Evolutionary conservation across 2,113 vertebrate genomes (phyloP).

Genomic region (Hydropotes inermis): DNA sequence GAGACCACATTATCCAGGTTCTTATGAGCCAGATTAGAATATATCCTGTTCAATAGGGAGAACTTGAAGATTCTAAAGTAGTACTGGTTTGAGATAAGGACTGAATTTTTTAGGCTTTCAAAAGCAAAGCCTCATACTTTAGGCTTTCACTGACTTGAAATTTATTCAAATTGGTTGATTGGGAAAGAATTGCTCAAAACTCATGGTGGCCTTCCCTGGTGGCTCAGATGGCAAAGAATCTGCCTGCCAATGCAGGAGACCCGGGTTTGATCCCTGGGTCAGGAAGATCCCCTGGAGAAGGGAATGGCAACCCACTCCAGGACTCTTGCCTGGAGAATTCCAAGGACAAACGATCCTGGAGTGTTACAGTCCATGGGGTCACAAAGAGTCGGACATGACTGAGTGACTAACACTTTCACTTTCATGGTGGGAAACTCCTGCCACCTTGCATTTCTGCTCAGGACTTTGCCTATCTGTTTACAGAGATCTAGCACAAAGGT

Average conservation of each 20-base stretch:
- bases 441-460: background rate
- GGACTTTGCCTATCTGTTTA: slow-evolving; percentile 84
- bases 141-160: background rate
- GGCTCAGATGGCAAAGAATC: background rate
- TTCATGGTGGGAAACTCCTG: background rate
- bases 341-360: background rate
- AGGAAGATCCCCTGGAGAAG: background rate
- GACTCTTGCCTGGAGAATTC: background rate
- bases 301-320: background rate
- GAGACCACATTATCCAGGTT: background rate
- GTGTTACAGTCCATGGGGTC: background rate
- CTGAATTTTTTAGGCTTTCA: background rate
- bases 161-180: background rate
- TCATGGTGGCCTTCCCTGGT: background rate
- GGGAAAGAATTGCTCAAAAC: background rate
- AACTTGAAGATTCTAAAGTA: background rate
- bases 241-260: background rate
- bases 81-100: background rate
- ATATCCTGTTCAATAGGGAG: background rate
- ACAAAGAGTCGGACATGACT: background rate
- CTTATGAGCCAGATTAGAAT: background rate
- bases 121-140: background rate
- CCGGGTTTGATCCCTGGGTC: background rate
- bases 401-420: background rate
- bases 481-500: slow-evolving; percentile 92